These are phyloP conservation scores for Ceyx erithaca DNA, from an alignment of 2,797 vertebrate genomes.

Conservation along the genomic window DNA sequence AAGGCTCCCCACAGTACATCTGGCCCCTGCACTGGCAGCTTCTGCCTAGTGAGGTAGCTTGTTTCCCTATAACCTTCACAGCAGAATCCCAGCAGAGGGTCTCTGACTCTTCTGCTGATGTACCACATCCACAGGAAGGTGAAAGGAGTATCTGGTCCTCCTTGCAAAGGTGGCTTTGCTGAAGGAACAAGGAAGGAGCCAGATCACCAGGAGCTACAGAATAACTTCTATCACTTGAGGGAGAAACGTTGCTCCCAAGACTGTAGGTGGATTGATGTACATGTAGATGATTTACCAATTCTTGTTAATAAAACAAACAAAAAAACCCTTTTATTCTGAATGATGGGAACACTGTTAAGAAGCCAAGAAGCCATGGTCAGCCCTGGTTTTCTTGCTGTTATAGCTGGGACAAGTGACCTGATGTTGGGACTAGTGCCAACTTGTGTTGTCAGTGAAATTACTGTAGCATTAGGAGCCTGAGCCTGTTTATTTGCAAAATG, in stretches of 20 bases:
- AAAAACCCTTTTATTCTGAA: background rate
- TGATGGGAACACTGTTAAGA: background rate
- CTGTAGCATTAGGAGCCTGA: background rate
- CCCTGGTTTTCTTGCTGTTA: background rate
- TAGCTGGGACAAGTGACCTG: background rate
- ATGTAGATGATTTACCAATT: background rate
- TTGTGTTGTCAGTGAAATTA: background rate
- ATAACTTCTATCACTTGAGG: background rate
- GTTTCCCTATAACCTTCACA: background rate
- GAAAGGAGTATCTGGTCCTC: background rate
- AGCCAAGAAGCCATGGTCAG: background rate
- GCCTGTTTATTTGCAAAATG: background rate
- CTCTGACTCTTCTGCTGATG: background rate
- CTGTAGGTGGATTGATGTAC: background rate
- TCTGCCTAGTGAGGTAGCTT: background rate
- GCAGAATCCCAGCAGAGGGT: background rate
- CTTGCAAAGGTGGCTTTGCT: background rate
- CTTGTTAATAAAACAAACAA: background rate
- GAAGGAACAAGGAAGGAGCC: background rate
- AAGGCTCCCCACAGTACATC: background rate
- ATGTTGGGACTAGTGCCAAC: background rate
- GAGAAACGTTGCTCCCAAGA: background rate
- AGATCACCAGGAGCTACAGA: background rate
- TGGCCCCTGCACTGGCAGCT: background rate
- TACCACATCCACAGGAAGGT: background rate